phyloP scores from a whole-genome alignment of 2,888 invertebrate species.

The Sphecodes monilicornis region DNA sequence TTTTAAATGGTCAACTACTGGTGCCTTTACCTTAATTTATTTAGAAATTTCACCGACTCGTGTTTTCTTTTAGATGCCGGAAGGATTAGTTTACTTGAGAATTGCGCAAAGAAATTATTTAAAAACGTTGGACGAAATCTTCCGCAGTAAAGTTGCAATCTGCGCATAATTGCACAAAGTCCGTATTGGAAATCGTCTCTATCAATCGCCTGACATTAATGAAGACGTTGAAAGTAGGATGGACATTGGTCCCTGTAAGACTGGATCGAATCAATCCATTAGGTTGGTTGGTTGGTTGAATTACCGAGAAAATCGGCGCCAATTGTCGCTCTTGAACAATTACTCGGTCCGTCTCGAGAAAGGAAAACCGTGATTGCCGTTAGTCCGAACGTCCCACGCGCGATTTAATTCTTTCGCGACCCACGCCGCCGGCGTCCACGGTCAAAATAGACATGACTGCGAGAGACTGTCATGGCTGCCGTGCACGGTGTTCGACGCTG shows the following conservation, averaged over 20 bases:
- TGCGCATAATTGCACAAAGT: not conserved
- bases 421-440: conserved; percentile 46
- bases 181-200: not conserved
- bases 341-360: not conserved
- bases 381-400: conserved; percentile 44
- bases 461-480: conserved; percentile 9
- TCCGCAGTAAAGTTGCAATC: not conserved
- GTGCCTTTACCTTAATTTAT: too few species aligned
- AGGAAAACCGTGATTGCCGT: conserved; percentile 22
- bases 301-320: not conserved
- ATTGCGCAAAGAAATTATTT: too few species aligned
- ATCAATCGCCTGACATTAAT: not conserved
- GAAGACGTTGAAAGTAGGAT: not conserved
- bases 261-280: not conserved
- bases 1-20: too few species aligned
- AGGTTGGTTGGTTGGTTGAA: not conserved
- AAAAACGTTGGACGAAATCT: too few species aligned
- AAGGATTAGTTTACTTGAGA: too few species aligned
- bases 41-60: too few species aligned
- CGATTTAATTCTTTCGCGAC: conserved; percentile 52
- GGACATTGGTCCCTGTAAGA: not conserved
- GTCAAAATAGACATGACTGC: conserved; percentile 66
- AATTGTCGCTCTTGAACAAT: conserved; percentile 3
- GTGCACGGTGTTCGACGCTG: conserved; percentile 36
- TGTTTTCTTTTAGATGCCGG: too few species aligned